Evolutionary conservation across 2,113 vertebrate genomes (phyloP).

Genomic region (Menura novaehollandiae): DNA sequence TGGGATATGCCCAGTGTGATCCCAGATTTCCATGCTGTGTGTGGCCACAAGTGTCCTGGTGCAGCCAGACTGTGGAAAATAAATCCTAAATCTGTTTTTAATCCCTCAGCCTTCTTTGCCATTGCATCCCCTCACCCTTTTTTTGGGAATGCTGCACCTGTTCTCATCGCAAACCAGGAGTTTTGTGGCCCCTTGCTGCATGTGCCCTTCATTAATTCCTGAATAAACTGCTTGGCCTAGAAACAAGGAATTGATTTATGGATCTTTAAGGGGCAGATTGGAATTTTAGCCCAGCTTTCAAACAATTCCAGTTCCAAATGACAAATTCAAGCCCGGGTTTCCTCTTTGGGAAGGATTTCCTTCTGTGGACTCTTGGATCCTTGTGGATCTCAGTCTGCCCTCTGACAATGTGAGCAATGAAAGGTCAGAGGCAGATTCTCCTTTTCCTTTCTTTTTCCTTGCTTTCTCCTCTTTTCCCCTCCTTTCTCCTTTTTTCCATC

Average conservation of each 20-base stretch:
- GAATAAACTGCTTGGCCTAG: not conserved
- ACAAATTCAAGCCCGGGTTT: not conserved
- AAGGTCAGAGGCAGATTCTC: not conserved
- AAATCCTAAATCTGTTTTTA: not conserved
- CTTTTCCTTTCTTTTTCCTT: not conserved
- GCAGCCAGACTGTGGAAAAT: not conserved
- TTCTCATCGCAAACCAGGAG: not conserved
- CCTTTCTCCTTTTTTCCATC: not conserved
- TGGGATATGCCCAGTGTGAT: rapidly evolving
- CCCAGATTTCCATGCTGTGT: not conserved
- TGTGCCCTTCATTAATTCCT: not conserved
- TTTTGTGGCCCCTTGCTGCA: not conserved
- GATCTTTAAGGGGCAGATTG: not conserved
- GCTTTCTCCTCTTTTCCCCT: not conserved
- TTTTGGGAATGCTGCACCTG: not conserved
- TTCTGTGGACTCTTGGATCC: not conserved
- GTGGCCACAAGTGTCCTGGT: not conserved
- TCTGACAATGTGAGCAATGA: rapidly evolving
- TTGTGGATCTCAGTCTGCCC: not conserved
- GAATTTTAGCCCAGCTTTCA: not conserved
- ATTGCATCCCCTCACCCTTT: rapidly evolving
- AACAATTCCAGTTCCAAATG: not conserved
- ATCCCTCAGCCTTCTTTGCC: not conserved
- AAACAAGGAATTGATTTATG: not conserved
- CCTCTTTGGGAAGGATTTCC: not conserved